Percentiles rank a stretch among this genome's conserved stretches.
Evolutionary conservation across 2,888 invertebrate species (phyloP).

Genomic region (Chalcosyrphus nemorum): DNA sequence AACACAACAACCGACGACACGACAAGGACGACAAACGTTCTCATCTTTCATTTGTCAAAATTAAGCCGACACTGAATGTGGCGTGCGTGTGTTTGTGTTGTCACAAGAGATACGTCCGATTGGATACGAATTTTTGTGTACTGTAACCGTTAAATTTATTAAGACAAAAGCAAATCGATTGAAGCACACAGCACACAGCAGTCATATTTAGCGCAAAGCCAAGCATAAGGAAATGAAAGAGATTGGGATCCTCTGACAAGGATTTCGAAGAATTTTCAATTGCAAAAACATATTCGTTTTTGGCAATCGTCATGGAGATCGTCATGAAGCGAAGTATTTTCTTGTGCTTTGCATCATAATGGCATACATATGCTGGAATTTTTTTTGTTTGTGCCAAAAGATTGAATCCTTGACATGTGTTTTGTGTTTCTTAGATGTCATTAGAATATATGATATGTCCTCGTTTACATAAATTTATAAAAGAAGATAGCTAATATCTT

Average conservation of each 20-base stretch:
- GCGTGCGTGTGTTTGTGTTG: neutral
- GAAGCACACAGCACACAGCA: neutral
- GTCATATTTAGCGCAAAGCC: neutral
- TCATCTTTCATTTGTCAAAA: conserved; percentile 42
- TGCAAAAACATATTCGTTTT: conserved; percentile 9
- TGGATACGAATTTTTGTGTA: conserved; percentile 8
- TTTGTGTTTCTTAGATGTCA: conserved; percentile 4
- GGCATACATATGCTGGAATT: neutral
- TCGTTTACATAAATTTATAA: conserved; percentile 24
- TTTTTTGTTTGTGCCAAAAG: conserved; percentile 22
- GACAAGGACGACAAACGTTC: neutral
- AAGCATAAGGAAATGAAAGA: neutral
- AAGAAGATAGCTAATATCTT: neutral
- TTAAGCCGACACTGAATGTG: conserved; percentile 29
- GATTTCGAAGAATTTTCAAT: neutral
- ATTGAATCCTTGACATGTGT: conserved; percentile 4
- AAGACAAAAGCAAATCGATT: conserved; percentile 28
- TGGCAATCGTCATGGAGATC: conserved; percentile 7
- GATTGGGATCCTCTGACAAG: conserved; percentile 19
- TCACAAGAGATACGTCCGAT: conserved; percentile 8
- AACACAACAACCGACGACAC: neutral
- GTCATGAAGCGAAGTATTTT: neutral
- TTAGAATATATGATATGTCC: neutral
- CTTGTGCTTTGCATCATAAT: neutral
- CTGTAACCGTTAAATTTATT: conserved; percentile 30